Base-by-base conservation (phyloP, 2,888 invertebrate species). In the Anorthoa munda region DNA sequence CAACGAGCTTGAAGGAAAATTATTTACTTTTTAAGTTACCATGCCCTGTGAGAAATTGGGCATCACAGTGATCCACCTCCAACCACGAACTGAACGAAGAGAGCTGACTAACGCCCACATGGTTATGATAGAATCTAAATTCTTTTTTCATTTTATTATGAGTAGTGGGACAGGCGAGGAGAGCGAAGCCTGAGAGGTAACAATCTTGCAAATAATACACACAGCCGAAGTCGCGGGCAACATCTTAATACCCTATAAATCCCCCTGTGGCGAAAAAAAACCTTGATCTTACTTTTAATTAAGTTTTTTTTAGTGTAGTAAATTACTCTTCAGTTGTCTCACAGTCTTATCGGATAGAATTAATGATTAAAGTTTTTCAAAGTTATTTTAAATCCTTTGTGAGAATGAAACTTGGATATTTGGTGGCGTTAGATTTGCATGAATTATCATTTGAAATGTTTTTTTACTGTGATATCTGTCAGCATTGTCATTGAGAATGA, bases 301-400 rank as follows among this genome's bases (percentile, higher is more conserved):
- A 80, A 76, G 77, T 83, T 85, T 83, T 81, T 81, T 83, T 83
- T 80, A 77, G 61, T 77, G 66, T 72, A 76, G 58, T 81, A 73
- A 87, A 81, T 84, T 84, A 83, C 79, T 81, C 79, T 83, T 87
- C 79, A 80, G 79, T 79, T 78, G 82, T 74, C 76, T 74, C 51
- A 50, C 55, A 71, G 68, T 71, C 75, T 85, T 85, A 87, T 86
- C 85, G 59, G 77, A 75, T 73, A 46, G 63, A 79, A 83, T 79
- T 72, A 82, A 81, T 85, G 76, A 82, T 79, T 66, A 77, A 85
- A 81, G 71, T 87, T 86, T 70, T 66, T 63, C 50, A 63, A 71
- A 79, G 67, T 66, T 48, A 77, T 77, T 79, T 78, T 63, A 48
- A 79, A 67, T 79, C 76, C 63, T 82, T 85, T 77, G 73, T 71